Conservation (phyloP, 2,888 invertebrate genomes). For the Caenorhabditis plicata region DNA sequence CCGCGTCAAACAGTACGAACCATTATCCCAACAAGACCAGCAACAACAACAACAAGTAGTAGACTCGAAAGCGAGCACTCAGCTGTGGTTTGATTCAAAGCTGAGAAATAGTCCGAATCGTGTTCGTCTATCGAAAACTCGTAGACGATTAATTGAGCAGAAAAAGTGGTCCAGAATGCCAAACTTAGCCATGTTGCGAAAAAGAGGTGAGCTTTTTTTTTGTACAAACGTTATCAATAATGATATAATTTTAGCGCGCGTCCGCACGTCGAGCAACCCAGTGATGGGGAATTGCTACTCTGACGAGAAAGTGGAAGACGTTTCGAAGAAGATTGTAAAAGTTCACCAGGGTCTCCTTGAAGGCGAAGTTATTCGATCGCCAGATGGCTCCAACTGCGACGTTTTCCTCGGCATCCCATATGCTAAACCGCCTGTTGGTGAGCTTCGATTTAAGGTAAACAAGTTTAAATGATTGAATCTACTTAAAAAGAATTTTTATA, state of each 20-base stretch:
- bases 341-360: constrained; percentile 28
- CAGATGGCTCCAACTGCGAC: constrained; percentile 26
- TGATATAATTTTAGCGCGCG: constrained; percentile 17
- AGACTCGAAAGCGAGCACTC: too few relatives aligned
- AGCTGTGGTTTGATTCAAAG: too few relatives aligned
- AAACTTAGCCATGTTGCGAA: too few relatives aligned
- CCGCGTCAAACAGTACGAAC: too few relatives aligned
- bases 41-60: too few relatives aligned
- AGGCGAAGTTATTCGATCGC: constrained; percentile 11
- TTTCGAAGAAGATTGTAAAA: constrained; percentile 16
- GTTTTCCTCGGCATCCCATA: constrained; percentile 46
- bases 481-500: constrained; percentile 12
- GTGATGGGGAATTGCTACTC: constrained; percentile 27
- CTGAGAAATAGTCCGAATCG: too few relatives aligned
- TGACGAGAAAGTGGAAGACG: constrained; percentile 8
- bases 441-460: constrained; percentile 42
- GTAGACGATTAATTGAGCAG: too few relatives aligned
- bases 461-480: constrained; percentile 9
- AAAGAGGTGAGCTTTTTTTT: too few relatives aligned
- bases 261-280: constrained; percentile 31
- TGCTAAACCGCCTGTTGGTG: constrained; percentile 40
- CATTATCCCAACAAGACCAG: too few relatives aligned
- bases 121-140: too few relatives aligned
- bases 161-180: too few relatives aligned
- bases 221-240: too few relatives aligned